These are phyloP conservation scores for Acrocephalus arundinaceus DNA, from an alignment of 2,113 vertebrate genomes.

Conservation along the genomic window DNA sequence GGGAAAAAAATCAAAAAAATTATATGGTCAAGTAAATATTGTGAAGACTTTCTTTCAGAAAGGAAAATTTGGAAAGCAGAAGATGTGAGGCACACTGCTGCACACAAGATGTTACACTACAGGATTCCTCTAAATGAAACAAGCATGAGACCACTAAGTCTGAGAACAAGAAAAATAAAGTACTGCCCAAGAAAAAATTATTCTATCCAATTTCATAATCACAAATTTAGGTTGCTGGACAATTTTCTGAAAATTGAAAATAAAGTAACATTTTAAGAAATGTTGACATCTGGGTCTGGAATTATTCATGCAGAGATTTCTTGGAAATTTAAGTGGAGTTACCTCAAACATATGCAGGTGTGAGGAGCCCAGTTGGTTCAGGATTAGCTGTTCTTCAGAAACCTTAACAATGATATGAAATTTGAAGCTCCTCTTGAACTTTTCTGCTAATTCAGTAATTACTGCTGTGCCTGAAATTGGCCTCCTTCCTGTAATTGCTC, in stretches of 20 bases:
- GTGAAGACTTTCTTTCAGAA: not conserved
- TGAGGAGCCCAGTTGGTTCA: constrained; percentile 64
- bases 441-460: constrained; percentile 98
- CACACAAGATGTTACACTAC: not conserved
- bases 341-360: constrained; percentile 75
- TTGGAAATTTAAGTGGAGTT: constrained; percentile 61
- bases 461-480: constrained; percentile 85
- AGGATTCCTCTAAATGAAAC: not conserved
- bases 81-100: not conserved
- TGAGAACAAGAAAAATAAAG: not conserved
- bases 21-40: not conserved
- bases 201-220: not conserved
- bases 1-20: not conserved
- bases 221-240: not conserved
- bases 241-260: constrained; percentile 12
- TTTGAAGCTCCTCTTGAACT: constrained; percentile 91
- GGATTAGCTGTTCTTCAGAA: constrained; percentile 89
- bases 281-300: not conserved
- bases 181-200: not conserved
- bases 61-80: not conserved
- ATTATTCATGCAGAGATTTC: constrained; percentile 33
- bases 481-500: constrained; percentile 83
- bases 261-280: constrained; percentile 16
- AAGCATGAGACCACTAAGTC: not conserved
- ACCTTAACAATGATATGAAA: constrained; percentile 90